Evolutionary conservation across 2,888 invertebrate species (phyloP), one percentile per base, ranked within the genome.

Genomic region (Watsonalla cultraria): DNA sequence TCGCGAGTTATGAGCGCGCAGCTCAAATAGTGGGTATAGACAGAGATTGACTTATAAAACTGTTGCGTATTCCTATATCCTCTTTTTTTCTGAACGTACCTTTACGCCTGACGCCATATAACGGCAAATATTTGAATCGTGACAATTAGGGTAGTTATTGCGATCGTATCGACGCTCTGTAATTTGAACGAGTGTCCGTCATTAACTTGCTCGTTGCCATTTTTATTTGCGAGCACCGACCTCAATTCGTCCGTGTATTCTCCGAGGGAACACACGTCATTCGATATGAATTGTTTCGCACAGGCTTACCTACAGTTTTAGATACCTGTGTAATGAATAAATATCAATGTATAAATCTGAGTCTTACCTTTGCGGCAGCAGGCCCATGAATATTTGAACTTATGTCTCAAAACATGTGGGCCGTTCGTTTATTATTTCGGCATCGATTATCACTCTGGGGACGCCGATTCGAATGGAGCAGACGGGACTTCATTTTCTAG

Each of bases 401-500:
- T 72, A 63, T 78, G 79, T 82, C 80, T 80, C 81, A 61, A 71
- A 84, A 83, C 82, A 81, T 80, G 76, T 70, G 72, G 66, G 70
- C 72, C 64, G 70, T 84, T 78, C 82, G 78, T 86, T 85, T 86
- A 86, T 86, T 87, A 87, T 87, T 85, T 81, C 81, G 70, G 62
- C 70, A 82, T 80, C 82, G 84, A 84, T 85, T 69, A 61, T 65
- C 60, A 52, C 78, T 74, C 75, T 45, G 52, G 77, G 84, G 82
- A 80, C 58, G 54, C 58, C 60, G 61, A 66, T 66, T 71, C 68
- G 70, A 76, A 71, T 42, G 42, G 5, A 42, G 11, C 84, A 83
- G 84, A 86, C 82, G 78, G 78, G 80, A 81, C 86, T 88, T 84
- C 80, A 86, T 89, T 88, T 89, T 88, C 88, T 89, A 87, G 84